Evolutionary conservation across 2,797 vertebrate species (phyloP), one percentile per base, ranked within the genome.

Genomic region (Ciconia nigra): DNA sequence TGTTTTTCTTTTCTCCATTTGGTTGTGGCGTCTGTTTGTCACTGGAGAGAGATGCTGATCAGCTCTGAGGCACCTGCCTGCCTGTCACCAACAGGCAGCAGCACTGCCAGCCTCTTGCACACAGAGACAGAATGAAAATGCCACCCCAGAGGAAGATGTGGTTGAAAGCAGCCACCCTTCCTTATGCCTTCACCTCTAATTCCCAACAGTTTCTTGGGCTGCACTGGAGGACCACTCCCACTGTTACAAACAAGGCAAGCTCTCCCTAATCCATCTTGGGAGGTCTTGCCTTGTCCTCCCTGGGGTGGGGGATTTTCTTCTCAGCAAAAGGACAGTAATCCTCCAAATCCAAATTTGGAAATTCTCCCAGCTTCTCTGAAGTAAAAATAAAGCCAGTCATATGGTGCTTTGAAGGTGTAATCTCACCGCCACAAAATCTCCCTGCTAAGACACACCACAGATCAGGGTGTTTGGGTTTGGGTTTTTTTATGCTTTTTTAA

Each of bases 311-410:
- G 94, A 93, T 97, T 94, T 92, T 81, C 92, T 95, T 93, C 79
- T 66, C 93, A 96, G 78, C 37, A 71, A 96, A 97, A 97, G 94
- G 96, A 92, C 80, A 93, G 91, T 98, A 98, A 98, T 98, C 96
- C 90, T 89, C 93, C 96, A 97, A 98, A 97, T 96, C 97, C 97
- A 94, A 96, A 97, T 96, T 96, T 98, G 98, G 98, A 98, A 92
- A 49, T 86, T 88, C 95, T 98, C 97, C 97, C 95, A 31, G 96
- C 79, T 89, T 90, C 95, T 97, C 97, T 96, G 94, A 98, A 98
- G 96, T 93, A 91, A 96, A 97, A 96, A 97, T 97, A 96, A 97
- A 97, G 94, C 95, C 93, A 93, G 93, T 98, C 97, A 97, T 93
- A 91, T 77, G 95, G 93, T 39, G 88, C 94, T 95, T 96, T 94